phyloP scores from a whole-genome alignment of 1,140 invertebrate species.

The Orussus abietinus region DNA sequence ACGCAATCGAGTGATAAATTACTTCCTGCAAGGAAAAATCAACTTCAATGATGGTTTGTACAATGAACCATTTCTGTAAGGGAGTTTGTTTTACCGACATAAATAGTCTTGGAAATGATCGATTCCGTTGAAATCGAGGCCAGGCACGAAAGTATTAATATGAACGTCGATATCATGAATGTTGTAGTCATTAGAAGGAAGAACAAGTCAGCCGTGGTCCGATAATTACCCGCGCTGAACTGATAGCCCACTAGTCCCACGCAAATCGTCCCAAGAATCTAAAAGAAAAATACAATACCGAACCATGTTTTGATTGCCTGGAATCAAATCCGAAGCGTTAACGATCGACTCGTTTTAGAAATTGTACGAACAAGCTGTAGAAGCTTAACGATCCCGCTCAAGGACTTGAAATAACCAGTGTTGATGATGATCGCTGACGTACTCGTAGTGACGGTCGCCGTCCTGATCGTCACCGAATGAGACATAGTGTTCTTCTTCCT shows the following conservation, averaged over 20 bases:
- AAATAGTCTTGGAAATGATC: constrained; percentile 78
- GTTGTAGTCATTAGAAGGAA: constrained; percentile 68
- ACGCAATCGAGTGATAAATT: constrained; percentile 71
- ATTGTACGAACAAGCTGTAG: constrained; percentile 64
- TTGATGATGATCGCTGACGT: constrained; percentile 73
- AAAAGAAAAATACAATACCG: constrained; percentile 46
- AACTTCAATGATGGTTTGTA: background rate
- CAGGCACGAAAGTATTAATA: constrained; percentile 68
- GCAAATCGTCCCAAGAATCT: constrained; percentile 70
- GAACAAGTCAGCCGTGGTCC: constrained; percentile 58
- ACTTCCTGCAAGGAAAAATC: constrained; percentile 62
- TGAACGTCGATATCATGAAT: constrained; percentile 73
- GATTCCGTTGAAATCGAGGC: constrained; percentile 72
- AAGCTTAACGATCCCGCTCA: constrained; percentile 70
- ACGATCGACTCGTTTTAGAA: too few relatives aligned
- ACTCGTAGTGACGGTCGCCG: constrained; percentile 72
- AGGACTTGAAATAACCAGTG: constrained; percentile 68
- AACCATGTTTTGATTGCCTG: too few relatives aligned
- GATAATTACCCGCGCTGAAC: constrained; percentile 39
- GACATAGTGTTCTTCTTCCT: too few relatives aligned
- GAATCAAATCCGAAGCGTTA: too few relatives aligned
- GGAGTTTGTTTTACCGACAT: constrained; percentile 63
- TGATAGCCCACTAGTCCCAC: constrained; percentile 67
- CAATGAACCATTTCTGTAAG: background rate
- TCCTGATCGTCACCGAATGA: constrained; percentile 76